Evolutionary conservation across 92 coral and sea anemone genomes (phyloP).

Genomic region (Phenganax marumi): DNA sequence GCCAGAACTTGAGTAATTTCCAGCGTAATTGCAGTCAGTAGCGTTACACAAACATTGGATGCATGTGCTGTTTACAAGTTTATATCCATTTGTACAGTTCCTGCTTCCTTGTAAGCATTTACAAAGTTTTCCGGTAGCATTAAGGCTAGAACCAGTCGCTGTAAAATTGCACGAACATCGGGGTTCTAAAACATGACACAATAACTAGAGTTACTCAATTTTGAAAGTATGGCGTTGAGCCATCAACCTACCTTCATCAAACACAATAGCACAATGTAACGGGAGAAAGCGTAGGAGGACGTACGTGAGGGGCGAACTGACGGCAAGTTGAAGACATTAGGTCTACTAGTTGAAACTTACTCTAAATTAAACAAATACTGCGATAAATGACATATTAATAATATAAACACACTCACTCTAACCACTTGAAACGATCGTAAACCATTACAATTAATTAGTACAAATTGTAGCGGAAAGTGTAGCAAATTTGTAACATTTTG

Average conservation of each 20-base stretch:
- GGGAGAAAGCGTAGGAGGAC: not conserved
- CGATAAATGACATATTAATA: not conserved
- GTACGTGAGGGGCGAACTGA: not conserved
- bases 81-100: conserved; percentile 16
- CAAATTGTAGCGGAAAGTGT: not conserved
- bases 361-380: not conserved
- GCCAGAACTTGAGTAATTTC: conserved; percentile 21
- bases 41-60: conserved; percentile 11
- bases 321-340: conserved; percentile 4
- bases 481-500: not conserved
- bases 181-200: not conserved
- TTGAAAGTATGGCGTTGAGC: not conserved
- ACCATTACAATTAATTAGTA: not conserved
- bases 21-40: conserved; percentile 26
- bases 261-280: not conserved
- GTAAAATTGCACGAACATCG: conserved; percentile 14
- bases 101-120: conserved; percentile 1
- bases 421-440: not conserved
- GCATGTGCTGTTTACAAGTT: conserved; percentile 7
- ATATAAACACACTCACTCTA: not conserved
- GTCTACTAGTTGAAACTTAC: not conserved
- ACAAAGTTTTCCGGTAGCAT: not conserved
- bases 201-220: not conserved
- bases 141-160: not conserved
- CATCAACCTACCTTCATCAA: not conserved